phyloP scores from a whole-genome alignment of 2,113 vertebrate species.

The Marmota flaviventris region DNA sequence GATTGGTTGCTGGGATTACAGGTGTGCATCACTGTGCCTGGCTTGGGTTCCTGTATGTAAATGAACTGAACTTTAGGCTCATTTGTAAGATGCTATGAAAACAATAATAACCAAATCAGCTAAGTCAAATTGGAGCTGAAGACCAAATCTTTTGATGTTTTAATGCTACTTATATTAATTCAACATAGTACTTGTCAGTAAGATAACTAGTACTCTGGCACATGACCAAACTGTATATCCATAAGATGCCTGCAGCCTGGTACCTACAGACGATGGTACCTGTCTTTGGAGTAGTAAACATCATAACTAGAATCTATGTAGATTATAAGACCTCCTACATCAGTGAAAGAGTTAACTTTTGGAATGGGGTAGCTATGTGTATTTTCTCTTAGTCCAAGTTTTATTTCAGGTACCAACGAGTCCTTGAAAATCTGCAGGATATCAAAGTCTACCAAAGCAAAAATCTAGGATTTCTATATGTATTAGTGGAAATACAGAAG shows the following conservation, averaged over 20 bases:
- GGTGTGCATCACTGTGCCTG: no score
- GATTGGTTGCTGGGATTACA: no score
- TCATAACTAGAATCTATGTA: not conserved
- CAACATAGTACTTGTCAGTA: not conserved
- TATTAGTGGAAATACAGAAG: not conserved
- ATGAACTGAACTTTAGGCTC: not conserved
- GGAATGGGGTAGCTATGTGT: not conserved
- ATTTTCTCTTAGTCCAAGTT: not conserved
- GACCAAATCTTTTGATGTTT: not conserved
- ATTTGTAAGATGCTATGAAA: not conserved
- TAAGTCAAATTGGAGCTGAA: not conserved
- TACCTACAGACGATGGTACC: not conserved
- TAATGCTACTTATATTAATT: not conserved
- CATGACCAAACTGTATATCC: not conserved
- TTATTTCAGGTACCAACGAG: not conserved
- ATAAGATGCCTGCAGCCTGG: not conserved
- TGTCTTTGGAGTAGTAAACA: not conserved
- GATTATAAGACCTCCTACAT: not conserved
- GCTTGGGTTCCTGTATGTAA: not conserved
- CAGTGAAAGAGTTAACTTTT: not conserved
- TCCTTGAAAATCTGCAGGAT: not conserved
- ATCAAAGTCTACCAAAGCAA: not conserved
- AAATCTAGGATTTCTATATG: slow-evolving; percentile 3
- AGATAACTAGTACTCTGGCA: not conserved
- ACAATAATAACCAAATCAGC: not conserved